phyloP scores from a whole-genome alignment of 2,888 invertebrate genomes.

The Eilema depressum region DNA sequence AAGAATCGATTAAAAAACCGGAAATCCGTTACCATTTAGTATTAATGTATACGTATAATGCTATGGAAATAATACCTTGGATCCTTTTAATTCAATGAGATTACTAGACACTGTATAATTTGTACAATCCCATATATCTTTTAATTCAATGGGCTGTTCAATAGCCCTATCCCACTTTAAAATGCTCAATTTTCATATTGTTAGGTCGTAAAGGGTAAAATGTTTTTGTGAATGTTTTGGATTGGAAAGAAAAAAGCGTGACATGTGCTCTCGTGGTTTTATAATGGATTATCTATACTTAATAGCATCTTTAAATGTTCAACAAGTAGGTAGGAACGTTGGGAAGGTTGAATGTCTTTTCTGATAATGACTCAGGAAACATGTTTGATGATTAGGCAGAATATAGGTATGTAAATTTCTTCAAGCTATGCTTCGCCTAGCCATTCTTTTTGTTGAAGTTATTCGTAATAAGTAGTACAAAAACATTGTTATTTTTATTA shows the following conservation, averaged over 20 bases:
- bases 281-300: conserved; percentile 5
- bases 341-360: neutral
- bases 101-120: conserved; percentile 50
- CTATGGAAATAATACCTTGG: conserved; percentile 54
- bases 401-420: neutral
- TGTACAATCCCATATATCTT: conserved; percentile 34
- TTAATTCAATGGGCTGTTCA: conserved; percentile 21
- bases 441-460: neutral
- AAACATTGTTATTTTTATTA: too few relatives aligned
- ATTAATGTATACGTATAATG: conserved; percentile 63
- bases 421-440: neutral
- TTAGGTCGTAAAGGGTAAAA: conserved; percentile 31
- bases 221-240: conserved; percentile 8
- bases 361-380: neutral
- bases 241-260: neutral
- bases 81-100: conserved; percentile 51
- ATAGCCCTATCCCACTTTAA: conserved; percentile 20
- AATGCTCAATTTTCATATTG: conserved; percentile 26
- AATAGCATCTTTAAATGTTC: conserved; percentile 6
- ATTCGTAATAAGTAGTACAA: too few relatives aligned
- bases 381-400: neutral
- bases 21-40: conserved; percentile 77
- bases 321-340: conserved; percentile 3
- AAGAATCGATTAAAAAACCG: conserved; percentile 67
- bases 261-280: conserved; percentile 1